phyloP scores from a whole-genome alignment of 2,888 invertebrate species.

The Orthosia gothica region DNA sequence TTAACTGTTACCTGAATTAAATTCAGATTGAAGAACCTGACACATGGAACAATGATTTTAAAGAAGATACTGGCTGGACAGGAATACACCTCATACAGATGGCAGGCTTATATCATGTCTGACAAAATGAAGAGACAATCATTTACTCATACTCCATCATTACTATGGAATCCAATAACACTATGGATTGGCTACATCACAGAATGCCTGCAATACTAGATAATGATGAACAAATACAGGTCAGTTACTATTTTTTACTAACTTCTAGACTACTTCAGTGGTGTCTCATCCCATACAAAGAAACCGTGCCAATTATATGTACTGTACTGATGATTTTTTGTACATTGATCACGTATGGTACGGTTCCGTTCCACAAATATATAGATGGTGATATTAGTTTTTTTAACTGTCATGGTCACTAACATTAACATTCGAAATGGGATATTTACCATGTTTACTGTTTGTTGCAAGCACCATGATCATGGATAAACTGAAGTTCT shows the following conservation, averaged over 20 bases:
- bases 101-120: slow-evolving; percentile 95
- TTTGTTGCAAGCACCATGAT: too few species aligned
- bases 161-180: slow-evolving; percentile 94
- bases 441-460: too few species aligned
- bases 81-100: slow-evolving; percentile 93
- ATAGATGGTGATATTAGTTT: too few species aligned
- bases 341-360: too few species aligned
- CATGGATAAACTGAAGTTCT: too few species aligned
- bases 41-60: slow-evolving; percentile 90
- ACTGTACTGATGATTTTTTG: too few species aligned
- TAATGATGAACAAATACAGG: slow-evolving; percentile 92
- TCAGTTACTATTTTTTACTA: slow-evolving; percentile 72
- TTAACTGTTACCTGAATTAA: not conserved
- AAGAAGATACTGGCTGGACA: slow-evolving; percentile 91
- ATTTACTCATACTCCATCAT: slow-evolving; percentile 95
- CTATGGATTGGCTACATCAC: slow-evolving; percentile 94
- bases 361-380: too few species aligned
- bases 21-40: slow-evolving; percentile 89
- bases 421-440: too few species aligned
- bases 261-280: too few species aligned
- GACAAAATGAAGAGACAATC: slow-evolving; percentile 91
- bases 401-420: too few species aligned
- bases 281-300: too few species aligned
- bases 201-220: slow-evolving; percentile 96
- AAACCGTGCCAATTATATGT: too few species aligned